Percentiles rank a stretch among this genome's conserved stretches.
phyloP scores from a whole-genome alignment of 2,888 invertebrate genomes.

The Acanthosepion lycidas region DNA sequence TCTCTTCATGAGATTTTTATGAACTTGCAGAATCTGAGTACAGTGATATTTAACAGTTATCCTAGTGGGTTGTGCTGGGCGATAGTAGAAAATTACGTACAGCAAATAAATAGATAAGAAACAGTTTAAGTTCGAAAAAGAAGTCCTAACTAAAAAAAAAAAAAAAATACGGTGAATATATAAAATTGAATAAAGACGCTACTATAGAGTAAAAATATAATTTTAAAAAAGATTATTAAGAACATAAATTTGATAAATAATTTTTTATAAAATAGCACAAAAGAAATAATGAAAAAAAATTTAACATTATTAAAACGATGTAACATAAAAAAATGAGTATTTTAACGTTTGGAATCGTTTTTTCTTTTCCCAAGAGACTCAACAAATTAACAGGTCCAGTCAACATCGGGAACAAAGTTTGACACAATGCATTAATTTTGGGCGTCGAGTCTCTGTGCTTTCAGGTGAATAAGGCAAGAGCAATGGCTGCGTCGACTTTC shows the following conservation, averaged over 20 bases:
- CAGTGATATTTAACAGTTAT: no score
- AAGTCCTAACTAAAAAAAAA: no score
- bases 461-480: background rate
- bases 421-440: conserved; percentile 22
- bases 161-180: no score
- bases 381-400: conserved; percentile 33
- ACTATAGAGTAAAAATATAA: no score
- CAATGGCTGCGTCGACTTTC: background rate
- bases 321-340: background rate
- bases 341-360: background rate
- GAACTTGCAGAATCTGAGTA: no score
- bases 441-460: background rate
- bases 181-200: no score
- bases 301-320: background rate
- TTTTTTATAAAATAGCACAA: background rate
- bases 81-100: no score
- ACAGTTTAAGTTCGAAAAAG: no score
- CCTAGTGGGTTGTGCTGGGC: no score
- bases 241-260: background rate
- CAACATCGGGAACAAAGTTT: background rate
- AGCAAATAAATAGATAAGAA: no score
- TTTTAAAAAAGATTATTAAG: no score
- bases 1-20: no score
- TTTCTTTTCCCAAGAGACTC: background rate
- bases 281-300: background rate